Evolutionary conservation across 2,113 vertebrate species (phyloP).

Genomic region (Myiagra hebetior): DNA sequence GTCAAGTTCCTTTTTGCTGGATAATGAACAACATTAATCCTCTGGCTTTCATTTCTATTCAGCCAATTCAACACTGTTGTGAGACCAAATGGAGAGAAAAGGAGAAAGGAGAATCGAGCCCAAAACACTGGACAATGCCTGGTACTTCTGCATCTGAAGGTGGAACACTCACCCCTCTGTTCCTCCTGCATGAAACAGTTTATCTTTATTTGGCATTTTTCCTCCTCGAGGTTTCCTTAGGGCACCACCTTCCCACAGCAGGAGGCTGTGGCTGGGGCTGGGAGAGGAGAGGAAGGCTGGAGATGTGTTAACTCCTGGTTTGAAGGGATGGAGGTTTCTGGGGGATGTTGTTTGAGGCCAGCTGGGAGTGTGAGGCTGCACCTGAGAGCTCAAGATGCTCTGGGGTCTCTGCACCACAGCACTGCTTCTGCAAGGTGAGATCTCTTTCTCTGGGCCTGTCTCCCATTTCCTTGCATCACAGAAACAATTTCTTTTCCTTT

Average conservation of each 20-base stretch:
- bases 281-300: background rate
- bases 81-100: background rate
- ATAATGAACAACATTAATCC: background rate
- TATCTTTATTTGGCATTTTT: background rate
- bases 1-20: background rate
- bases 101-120: background rate
- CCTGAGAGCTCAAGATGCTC: background rate
- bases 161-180: background rate
- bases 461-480: background rate
- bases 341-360: background rate
- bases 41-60: background rate
- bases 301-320: background rate
- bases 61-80: background rate
- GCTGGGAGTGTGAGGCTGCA: background rate
- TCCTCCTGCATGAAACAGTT: background rate
- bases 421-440: background rate
- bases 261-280: background rate
- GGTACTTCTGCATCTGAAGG: background rate
- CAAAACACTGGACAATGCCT: accelerated
- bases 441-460: background rate
- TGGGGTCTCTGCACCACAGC: background rate
- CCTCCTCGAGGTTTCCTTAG: background rate
- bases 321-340: background rate
- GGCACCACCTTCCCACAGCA: background rate
- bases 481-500: background rate